Conservation (phyloP, 2,113 vertebrate genomes). For the Rhinichthys klamathensis region DNA sequence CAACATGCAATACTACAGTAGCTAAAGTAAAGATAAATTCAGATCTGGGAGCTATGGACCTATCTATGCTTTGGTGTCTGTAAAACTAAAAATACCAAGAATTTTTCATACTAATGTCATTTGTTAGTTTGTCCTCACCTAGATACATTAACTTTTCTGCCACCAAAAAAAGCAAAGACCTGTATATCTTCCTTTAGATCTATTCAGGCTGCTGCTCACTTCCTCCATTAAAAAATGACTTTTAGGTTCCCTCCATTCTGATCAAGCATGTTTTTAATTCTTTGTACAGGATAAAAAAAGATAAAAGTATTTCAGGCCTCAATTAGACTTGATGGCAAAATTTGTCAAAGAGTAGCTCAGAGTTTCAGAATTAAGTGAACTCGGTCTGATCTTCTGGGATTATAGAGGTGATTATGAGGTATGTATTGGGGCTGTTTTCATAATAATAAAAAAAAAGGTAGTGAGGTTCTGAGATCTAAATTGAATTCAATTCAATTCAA, state of each 20-base stretch:
- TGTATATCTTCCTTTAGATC: neutral
- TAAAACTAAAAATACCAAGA: neutral
- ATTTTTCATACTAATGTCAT: neutral
- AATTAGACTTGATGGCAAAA: slow-evolving; percentile 12
- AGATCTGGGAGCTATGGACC: neutral
- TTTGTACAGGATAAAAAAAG: slow-evolving; percentile 15
- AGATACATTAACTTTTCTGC: neutral
- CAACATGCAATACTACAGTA: neutral
- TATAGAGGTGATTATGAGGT: neutral
- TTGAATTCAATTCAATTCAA: no score
- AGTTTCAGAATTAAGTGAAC: slow-evolving; percentile 15
- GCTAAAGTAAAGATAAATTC: neutral
- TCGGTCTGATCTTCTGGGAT: neutral
- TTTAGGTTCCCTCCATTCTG: slow-evolving; percentile 20
- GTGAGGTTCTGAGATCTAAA: neutral
- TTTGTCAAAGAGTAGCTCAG: slow-evolving; percentile 8
- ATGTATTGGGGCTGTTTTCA: neutral
- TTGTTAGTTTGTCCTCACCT: neutral
- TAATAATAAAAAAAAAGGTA: neutral
- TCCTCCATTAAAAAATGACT: neutral
- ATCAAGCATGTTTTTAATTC: slow-evolving; percentile 31
- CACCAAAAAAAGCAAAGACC: neutral
- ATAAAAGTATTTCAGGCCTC: no score
- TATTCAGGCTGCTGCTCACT: neutral
- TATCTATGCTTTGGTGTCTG: neutral